Conservation (phyloP, 1,140 invertebrate genomes). For the Leptinotarsa texana region DNA sequence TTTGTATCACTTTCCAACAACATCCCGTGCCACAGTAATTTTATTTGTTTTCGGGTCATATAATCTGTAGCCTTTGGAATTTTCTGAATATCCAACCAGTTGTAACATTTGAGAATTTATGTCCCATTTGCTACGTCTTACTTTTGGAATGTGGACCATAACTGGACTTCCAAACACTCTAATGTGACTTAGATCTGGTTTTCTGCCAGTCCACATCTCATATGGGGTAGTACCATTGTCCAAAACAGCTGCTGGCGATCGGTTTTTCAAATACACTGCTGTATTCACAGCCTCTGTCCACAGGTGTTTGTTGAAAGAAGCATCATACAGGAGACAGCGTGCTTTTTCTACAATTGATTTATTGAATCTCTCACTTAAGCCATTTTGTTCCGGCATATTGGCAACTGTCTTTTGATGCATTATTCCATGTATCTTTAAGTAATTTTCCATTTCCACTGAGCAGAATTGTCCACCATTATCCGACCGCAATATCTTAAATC, state of each 20-base stretch:
- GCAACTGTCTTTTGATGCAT: slow-evolving; percentile 34
- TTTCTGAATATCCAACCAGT: not conserved
- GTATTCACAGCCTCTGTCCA: too few species aligned
- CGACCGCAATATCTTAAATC: slow-evolving; percentile 49
- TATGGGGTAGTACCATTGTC: not conserved
- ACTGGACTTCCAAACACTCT: slow-evolving; percentile 55
- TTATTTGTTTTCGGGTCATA: not conserved
- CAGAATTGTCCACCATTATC: slow-evolving; percentile 45
- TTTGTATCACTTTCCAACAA: not conserved
- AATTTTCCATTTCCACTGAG: slow-evolving; percentile 39
- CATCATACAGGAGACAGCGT: too few species aligned
- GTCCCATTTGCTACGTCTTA: not conserved
- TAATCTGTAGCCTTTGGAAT: not conserved
- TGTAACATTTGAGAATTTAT: not conserved
- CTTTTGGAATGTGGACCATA: slow-evolving; percentile 36
- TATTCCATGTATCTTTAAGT: slow-evolving; percentile 42
- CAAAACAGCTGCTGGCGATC: not conserved
- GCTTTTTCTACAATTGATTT: too few species aligned
- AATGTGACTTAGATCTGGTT: slow-evolving; percentile 56
- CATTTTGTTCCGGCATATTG: too few species aligned
- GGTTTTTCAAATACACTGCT: too few species aligned
- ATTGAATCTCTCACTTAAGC: too few species aligned
- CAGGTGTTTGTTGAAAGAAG: too few species aligned
- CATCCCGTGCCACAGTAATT: not conserved
- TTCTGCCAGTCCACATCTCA: slow-evolving; percentile 55